Percentiles rank a stretch among this genome's conserved stretches.
phyloP scores from a whole-genome alignment of 2,797 vertebrate genomes.

The Salmo trutta region DNA sequence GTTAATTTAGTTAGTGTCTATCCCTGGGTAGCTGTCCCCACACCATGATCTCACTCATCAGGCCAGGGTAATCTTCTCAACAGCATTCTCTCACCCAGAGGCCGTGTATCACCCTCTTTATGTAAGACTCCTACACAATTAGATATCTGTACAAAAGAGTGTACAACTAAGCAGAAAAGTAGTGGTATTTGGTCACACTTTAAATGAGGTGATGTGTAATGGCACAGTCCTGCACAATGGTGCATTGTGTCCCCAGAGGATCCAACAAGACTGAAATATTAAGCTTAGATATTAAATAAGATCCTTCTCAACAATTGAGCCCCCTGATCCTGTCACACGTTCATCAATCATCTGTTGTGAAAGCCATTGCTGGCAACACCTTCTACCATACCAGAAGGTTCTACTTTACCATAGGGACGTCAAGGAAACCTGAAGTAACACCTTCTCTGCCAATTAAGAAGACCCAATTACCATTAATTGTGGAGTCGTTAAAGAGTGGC shows the following conservation, averaged over 20 bases:
- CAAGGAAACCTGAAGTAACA: neutral
- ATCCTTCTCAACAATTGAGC: neutral
- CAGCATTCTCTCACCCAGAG: neutral
- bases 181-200: no score
- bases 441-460: neutral
- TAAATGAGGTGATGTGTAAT: no score
- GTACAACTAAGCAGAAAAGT: neutral
- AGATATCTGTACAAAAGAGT: neutral
- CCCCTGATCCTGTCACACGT: neutral
- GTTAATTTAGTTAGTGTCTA: neutral
- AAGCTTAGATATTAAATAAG: neutral
- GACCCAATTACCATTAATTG: neutral
- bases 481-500: neutral
- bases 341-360: neutral
- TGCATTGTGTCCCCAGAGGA: neutral
- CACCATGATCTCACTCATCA: neutral
- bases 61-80: conserved; percentile 8
- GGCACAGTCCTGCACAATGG: neutral
- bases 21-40: neutral
- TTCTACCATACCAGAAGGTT: neutral
- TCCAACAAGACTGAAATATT: neutral
- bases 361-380: neutral
- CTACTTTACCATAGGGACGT: neutral
- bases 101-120: neutral
- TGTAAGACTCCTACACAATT: neutral